A percentile compares a stretch with the other conserved stretches of the same genome.
Evolutionary conservation across 2,888 invertebrate species (phyloP).

Genomic region (Acleris emargana): DNA sequence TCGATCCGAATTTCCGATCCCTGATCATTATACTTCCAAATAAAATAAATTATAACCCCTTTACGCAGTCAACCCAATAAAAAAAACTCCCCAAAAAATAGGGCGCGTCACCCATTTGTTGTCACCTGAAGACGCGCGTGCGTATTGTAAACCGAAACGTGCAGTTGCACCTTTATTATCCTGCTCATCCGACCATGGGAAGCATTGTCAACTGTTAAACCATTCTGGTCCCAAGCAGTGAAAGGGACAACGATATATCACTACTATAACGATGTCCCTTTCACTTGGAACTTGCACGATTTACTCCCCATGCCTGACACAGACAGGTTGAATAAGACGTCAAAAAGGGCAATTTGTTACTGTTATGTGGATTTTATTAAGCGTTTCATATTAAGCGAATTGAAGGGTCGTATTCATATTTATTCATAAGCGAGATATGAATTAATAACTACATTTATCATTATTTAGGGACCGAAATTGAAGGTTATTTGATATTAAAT

Average conservation of each 20-base stretch:
- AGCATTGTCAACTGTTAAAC: too few relatives aligned
- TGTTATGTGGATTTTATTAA: slow-evolving; percentile 74
- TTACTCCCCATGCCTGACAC: slow-evolving; percentile 50
- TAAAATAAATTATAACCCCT: background rate
- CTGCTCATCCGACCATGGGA: slow-evolving; percentile 43
- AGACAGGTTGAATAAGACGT: slow-evolving; percentile 75
- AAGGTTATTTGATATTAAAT: slow-evolving; percentile 4
- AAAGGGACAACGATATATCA: too few relatives aligned
- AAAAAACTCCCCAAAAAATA: slow-evolving; percentile 38
- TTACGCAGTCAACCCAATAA: background rate
- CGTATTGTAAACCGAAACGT: slow-evolving; percentile 55
- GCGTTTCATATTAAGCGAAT: slow-evolving; percentile 73
- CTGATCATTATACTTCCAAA: too few relatives aligned
- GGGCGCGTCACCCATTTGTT: slow-evolving; percentile 45
- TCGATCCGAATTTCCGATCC: too few relatives aligned
- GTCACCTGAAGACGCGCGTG: slow-evolving; percentile 72
- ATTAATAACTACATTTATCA: slow-evolving; percentile 36
- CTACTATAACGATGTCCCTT: too few relatives aligned
- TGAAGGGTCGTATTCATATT: slow-evolving; percentile 60
- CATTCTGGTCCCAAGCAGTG: too few relatives aligned
- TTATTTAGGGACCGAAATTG: slow-evolving; percentile 16
- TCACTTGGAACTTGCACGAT: slow-evolving; percentile 27
- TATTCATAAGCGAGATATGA: slow-evolving; percentile 42
- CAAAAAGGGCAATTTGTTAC: slow-evolving; percentile 79
- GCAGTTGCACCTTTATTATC: slow-evolving; percentile 56